These are phyloP conservation scores for Creontiades dilutus DNA, from an alignment of 2,888 invertebrate species.

Conservation along the genomic window DNA sequence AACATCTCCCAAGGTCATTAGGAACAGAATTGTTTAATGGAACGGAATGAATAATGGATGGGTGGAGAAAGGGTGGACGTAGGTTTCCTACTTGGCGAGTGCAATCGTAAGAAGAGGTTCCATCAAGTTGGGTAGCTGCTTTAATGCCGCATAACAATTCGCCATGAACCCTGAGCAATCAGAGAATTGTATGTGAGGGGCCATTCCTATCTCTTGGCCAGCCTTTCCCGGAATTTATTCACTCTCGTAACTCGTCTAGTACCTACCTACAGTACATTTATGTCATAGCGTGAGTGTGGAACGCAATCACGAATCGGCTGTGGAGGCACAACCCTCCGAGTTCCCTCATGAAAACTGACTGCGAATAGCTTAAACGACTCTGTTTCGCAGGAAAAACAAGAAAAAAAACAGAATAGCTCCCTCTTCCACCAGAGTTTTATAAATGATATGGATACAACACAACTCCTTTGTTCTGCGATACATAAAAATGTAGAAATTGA, in stretches of 20 bases:
- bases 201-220: conserved; percentile 1
- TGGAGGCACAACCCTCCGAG: no score
- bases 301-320: no score
- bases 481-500: no score
- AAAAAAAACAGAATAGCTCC: no score
- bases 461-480: no score
- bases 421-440: no score
- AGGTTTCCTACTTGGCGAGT: background rate
- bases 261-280: no score
- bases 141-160: conserved; percentile 27
- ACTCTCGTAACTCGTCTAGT: background rate
- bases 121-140: conserved; percentile 8
- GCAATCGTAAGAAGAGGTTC: conserved; percentile 21
- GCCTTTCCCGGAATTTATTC: background rate
- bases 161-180: conserved; percentile 12
- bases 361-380: no score
- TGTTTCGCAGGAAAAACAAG: no score
- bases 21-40: background rate
- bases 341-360: no score
- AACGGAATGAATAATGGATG: conserved; percentile 4
- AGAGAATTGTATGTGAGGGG: conserved; percentile 22
- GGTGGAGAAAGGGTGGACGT: background rate
- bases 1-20: background rate
- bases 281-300: no score
- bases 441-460: no score